Conservation (phyloP, 2,113 vertebrate species). For the Leptosomus discolor region DNA sequence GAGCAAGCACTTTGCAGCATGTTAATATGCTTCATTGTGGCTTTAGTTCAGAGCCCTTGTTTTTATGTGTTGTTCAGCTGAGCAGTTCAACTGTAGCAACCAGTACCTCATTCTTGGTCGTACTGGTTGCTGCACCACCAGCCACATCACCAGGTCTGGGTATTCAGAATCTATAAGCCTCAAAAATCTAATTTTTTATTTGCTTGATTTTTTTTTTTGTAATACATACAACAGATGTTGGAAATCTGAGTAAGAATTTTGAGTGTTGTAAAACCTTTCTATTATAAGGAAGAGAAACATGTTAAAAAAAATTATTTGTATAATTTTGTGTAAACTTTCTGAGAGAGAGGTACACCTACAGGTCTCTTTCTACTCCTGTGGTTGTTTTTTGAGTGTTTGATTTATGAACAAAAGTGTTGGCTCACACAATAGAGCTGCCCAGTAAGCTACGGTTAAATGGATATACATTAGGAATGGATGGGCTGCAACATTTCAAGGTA, state of each 20-base stretch:
- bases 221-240: background rate
- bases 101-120: fast-evolving
- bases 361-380: background rate
- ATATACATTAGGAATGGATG: background rate
- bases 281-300: background rate
- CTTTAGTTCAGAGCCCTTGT: background rate
- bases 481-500: background rate
- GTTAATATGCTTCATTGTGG: background rate
- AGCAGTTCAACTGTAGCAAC: too few relatives aligned
- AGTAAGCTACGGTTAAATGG: background rate
- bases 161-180: background rate
- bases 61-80: background rate
- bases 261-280: background rate
- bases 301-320: background rate
- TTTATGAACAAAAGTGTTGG: background rate
- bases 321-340: background rate
- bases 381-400: background rate
- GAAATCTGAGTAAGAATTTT: background rate
- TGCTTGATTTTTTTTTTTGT: background rate
- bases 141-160: background rate
- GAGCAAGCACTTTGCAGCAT: background rate
- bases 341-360: background rate
- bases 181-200: background rate
- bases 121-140: background rate
- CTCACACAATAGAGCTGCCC: background rate